Conservation (phyloP, 2,888 invertebrate species). For the Scotopteryx bipunctaria region DNA sequence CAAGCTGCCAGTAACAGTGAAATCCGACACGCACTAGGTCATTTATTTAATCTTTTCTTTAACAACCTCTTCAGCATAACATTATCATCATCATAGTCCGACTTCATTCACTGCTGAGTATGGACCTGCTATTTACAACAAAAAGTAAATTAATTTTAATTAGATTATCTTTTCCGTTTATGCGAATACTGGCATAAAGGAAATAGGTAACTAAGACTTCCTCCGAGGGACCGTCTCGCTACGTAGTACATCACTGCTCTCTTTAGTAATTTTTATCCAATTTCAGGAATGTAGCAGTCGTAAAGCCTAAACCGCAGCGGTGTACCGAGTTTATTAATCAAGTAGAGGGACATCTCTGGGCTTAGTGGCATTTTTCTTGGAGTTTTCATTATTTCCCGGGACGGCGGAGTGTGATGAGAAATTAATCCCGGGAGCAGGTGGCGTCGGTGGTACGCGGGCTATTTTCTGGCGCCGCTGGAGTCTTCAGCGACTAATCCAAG, state of each 20-base stretch:
- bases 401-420: conserved; percentile 76
- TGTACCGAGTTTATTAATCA: conserved; percentile 74
- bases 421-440: conserved; percentile 78
- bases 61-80: too few species aligned
- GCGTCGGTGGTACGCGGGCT: conserved; percentile 67
- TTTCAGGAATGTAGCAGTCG: conserved; percentile 45
- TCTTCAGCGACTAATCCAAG: conserved; percentile 47
- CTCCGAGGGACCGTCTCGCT: neutral
- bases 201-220: neutral
- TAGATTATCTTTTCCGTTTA: neutral
- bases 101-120: too few species aligned
- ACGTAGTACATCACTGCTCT: conserved; percentile 11
- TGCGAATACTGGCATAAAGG: neutral
- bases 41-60: too few species aligned
- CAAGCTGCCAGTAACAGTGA: too few species aligned
- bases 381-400: conserved; percentile 71
- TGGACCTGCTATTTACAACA: too few species aligned
- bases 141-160: too few species aligned
- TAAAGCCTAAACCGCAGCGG: conserved; percentile 50
- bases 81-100: too few species aligned
- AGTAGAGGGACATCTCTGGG: conserved; percentile 60
- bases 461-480: conserved; percentile 54
- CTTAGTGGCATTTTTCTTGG: conserved; percentile 74
- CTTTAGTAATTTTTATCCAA: conserved; percentile 39
- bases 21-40: too few species aligned